A percentile compares a stretch with the other conserved stretches of the same genome.
Conservation (phyloP, 1,140 invertebrate species). For the Anagrus nilaparvatae region DNA sequence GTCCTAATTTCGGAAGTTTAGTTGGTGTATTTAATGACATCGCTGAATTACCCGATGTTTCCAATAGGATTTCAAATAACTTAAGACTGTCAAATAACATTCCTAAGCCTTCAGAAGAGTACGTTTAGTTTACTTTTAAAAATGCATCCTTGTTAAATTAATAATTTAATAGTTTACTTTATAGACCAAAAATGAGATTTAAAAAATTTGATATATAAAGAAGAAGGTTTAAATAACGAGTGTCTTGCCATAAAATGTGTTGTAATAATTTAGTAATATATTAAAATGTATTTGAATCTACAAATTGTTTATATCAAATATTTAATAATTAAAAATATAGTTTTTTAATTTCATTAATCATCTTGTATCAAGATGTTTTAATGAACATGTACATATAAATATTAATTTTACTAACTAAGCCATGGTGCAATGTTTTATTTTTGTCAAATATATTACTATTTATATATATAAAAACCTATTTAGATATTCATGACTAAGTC, state of each 20-base stretch:
- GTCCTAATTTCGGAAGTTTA: slow-evolving; percentile 88
- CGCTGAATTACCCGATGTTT: slow-evolving; percentile 78
- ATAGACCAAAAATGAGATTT: background rate
- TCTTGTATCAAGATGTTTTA: slow-evolving; percentile 36
- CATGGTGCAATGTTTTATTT: slow-evolving; percentile 21
- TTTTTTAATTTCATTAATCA: slow-evolving; percentile 19
- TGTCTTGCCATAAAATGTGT: slow-evolving; percentile 21
- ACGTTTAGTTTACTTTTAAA: slow-evolving; percentile 48
- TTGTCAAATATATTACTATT: slow-evolving; percentile 6
- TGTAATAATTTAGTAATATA: no score
- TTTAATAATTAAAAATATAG: background rate
- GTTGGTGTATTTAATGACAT: slow-evolving; percentile 95
- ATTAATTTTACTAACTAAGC: slow-evolving; percentile 16
- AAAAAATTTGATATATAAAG: slow-evolving; percentile 1
- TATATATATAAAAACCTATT: slow-evolving; percentile 1
- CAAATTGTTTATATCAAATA: no score
- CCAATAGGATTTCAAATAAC: slow-evolving; percentile 52
- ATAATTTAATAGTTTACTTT: slow-evolving; percentile 3
- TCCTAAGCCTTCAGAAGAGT: slow-evolving; percentile 69
- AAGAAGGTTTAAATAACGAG: background rate
- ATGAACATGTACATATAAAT: slow-evolving; percentile 28
- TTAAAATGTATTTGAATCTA: no score
- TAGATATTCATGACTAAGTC: background rate
- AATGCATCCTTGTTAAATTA: slow-evolving; percentile 7
- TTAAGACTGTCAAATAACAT: slow-evolving; percentile 54